Evolutionary conservation across 2,888 invertebrate species (phyloP).

Genomic region (Limnephilus lunatus): DNA sequence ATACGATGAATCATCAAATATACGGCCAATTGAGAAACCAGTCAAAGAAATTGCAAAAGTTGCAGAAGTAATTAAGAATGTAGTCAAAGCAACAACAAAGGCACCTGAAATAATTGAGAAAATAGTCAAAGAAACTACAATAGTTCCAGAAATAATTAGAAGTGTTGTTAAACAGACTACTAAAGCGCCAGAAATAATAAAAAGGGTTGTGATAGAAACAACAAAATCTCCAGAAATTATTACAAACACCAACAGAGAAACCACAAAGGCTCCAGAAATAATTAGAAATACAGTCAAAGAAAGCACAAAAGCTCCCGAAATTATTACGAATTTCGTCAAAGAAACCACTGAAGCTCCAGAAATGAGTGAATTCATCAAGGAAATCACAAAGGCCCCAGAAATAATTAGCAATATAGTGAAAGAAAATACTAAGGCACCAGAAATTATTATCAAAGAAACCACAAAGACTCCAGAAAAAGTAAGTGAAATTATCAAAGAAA

Average conservation of each 20-base stretch:
- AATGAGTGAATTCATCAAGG: neutral
- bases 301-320: neutral
- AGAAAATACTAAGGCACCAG: neutral
- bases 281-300: neutral
- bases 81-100: neutral
- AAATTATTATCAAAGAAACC: neutral
- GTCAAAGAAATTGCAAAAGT: conserved; percentile 15
- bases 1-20: conserved; percentile 4
- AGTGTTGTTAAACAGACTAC: neutral
- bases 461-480: too few relatives aligned
- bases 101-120: neutral
- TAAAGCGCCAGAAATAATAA: neutral
- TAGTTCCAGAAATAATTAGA: neutral
- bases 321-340: neutral
- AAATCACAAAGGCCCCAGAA: neutral
- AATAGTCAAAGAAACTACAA: neutral
- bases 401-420: neutral
- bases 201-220: neutral
- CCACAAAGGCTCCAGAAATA: neutral
- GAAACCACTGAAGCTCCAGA: conserved; percentile 31
- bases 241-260: neutral
- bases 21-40: neutral
- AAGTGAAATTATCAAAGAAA: too few relatives aligned
- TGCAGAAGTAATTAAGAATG: conserved; percentile 4
- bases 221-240: neutral